Conservation (phyloP, 2,797 vertebrate genomes). For the Balearica regulorum region DNA sequence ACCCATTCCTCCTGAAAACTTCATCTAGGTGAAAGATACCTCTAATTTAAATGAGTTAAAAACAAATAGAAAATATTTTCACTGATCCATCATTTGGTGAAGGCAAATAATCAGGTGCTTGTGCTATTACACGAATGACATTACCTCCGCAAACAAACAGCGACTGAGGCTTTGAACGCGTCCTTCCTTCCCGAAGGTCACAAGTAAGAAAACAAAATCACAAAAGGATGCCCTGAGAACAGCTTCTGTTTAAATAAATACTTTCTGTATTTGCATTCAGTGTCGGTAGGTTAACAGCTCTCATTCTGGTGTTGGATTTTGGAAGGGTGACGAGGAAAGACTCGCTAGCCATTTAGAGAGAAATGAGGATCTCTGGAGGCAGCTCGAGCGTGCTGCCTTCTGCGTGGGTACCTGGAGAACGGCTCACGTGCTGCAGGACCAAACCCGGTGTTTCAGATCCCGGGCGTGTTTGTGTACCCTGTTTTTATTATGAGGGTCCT, state of each 20-base stretch:
- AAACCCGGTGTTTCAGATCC: not conserved
- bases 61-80: not conserved
- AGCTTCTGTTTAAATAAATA: not conserved
- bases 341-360: not conserved
- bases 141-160: not conserved
- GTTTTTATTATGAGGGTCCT: not conserved
- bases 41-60: not conserved
- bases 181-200: not conserved
- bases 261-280: not conserved
- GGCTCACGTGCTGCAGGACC: not conserved
- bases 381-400: not conserved
- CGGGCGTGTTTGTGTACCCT: fast-evolving
- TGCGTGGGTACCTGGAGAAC: not conserved
- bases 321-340: not conserved
- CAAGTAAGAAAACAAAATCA: not conserved
- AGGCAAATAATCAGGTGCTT: not conserved
- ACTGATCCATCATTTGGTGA: not conserved
- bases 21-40: not conserved
- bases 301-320: not conserved
- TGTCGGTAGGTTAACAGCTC: not conserved
- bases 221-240: not conserved
- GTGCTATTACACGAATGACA: not conserved
- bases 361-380: not conserved
- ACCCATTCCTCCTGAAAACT: not conserved
- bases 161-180: fast-evolving